Evolutionary conservation across 2,888 invertebrate species (phyloP).

Genomic region (Cheilosia soror): DNA sequence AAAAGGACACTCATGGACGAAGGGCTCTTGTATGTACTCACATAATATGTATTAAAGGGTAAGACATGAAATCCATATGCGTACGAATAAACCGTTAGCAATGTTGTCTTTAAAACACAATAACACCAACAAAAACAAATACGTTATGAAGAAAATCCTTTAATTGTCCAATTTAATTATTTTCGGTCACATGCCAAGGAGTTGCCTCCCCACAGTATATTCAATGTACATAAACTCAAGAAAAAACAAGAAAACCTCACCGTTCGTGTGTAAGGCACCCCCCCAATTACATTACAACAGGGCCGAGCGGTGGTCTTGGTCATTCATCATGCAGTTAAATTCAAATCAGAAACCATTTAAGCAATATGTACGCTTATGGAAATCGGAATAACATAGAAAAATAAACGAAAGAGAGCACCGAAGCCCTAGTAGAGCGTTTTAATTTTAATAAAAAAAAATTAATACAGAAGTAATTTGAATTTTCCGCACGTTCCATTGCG

Average conservation of each 20-base stretch:
- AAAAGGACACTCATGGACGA: constrained; percentile 64
- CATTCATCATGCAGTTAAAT: constrained; percentile 78
- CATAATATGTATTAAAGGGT: constrained; percentile 50
- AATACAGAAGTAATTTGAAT: constrained; percentile 74
- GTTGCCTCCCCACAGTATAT: constrained; percentile 1
- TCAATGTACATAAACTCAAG: constrained; percentile 50
- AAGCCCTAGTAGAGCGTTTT: constrained; percentile 69
- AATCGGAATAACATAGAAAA: constrained; percentile 70
- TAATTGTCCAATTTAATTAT: constrained; percentile 75
- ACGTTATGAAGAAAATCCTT: constrained; percentile 58
- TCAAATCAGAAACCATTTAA: constrained; percentile 78
- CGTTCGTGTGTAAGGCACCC: constrained; percentile 34
- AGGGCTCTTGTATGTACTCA: constrained; percentile 1
- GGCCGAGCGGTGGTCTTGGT: constrained; percentile 66
- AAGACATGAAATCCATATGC: constrained; percentile 37
- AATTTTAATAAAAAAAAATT: constrained; percentile 74
- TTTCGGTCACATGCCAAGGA: constrained; percentile 70
- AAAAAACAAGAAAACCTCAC: constrained; percentile 46
- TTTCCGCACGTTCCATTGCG: constrained; percentile 73
- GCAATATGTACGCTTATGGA: constrained; percentile 74
- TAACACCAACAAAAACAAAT: constrained; percentile 13
- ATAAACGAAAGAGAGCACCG: constrained; percentile 32
- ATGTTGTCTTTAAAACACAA: constrained; percentile 29
- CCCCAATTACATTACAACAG: constrained; percentile 43
- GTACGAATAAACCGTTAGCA: constrained; percentile 57